These are phyloP conservation scores for Cossypha heuglini DNA, from an alignment of 2,797 vertebrate species.

Conservation along the genomic window DNA sequence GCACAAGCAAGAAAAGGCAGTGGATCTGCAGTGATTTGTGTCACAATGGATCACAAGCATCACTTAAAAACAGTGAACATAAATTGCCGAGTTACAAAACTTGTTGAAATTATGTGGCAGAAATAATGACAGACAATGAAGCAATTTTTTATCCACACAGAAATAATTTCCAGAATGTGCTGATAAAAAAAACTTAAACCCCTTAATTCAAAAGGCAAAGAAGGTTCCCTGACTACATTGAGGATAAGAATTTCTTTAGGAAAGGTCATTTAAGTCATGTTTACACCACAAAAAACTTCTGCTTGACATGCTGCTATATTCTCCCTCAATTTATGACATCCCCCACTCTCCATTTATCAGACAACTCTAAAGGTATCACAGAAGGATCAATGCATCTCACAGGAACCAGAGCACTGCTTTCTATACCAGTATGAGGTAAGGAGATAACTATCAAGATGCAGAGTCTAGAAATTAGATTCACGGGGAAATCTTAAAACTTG, in stretches of 20 bases:
- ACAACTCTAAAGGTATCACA: neutral
- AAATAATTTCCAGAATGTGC: neutral
- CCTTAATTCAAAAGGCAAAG: neutral
- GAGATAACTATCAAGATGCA: neutral
- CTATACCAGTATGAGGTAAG: neutral
- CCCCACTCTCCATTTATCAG: neutral
- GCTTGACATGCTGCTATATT: neutral
- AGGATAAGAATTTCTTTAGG: neutral
- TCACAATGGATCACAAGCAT: neutral
- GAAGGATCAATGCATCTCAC: neutral
- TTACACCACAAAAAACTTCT: neutral
- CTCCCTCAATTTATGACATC: neutral
- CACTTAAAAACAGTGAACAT: neutral
- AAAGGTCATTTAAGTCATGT: neutral
- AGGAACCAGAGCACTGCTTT: neutral
- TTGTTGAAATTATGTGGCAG: neutral
- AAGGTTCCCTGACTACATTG: neutral
- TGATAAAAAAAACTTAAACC: neutral
- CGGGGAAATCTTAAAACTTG: neutral
- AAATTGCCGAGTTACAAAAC: slow-evolving; percentile 18
- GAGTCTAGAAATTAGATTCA: neutral
- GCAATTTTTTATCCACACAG: neutral
- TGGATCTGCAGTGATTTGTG: neutral
- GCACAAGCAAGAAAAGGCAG: neutral
- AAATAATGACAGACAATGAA: neutral